Base-by-base conservation (phyloP, 92 coral and sea anemone genomes). In the Epizoanthus ramosus region DNA sequence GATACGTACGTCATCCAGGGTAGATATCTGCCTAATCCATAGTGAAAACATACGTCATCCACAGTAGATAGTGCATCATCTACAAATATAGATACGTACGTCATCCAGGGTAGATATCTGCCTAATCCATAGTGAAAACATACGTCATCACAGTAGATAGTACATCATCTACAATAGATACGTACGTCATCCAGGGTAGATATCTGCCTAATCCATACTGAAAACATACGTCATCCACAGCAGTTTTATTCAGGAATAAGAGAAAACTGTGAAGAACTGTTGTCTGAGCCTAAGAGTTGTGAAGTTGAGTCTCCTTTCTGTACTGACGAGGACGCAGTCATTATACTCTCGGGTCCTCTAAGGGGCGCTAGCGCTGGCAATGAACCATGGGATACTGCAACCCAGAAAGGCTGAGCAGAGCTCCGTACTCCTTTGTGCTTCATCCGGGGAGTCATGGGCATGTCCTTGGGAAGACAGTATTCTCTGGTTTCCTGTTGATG, bases 361-460 rank as follows among this genome's bases (percentile, higher is more conserved):
- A 92, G 87, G 15, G 93, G 83, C 19, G 94, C 91, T 16, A 94
- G 88, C 63, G 94, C 91, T 45, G 98, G 93, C 73, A 94, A 76
- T 23, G 91, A 66, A 56, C 85, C 68, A 24, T 91, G 94, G 45
- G 88, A 76, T 9, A 87, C 89, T 3, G 90, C 81, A 57, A 83
- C 85, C 86, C 90, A 84, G 85, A 89, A 84, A 18, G 88, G 81
- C 73, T 88, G 97, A 54, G 92, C 92, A 17, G 93, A 79, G 10
- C 84, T 57, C 53, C 83, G 70, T 25, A 83, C 69, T 28, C 88
- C 80, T 75, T 91, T 91, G 85, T 88, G 90, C 33, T 74, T 63
- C 98, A 94, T 90, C 75, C 98, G 97, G 71, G 90, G 86, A 35
- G 94, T 90, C 35, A 90, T 86, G 5, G 97, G 98, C 79, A 94